Evolutionary conservation across 1,140 invertebrate genomes (phyloP), one percentile per base, ranked within the genome.

Genomic region (Acromyrmex charruanus): DNA sequence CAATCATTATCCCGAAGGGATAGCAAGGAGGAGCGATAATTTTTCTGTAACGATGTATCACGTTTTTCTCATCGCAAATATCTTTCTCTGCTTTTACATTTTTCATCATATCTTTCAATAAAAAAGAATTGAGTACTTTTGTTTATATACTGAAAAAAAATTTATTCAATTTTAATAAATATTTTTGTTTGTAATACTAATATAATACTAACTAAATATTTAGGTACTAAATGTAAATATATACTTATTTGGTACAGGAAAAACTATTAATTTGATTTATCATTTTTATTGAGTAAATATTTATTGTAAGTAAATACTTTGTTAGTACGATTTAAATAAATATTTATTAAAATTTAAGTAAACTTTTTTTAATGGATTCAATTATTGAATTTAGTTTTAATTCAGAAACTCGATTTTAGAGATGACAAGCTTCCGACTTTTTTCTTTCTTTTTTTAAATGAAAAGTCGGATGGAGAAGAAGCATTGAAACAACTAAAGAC

Each of bases 21-120:
- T 84, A 84, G 80, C 80, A 75, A 75, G 44, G 39, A 84, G 58
- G 39, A 84, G 39, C 39, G 69, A 25, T 21, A 21, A 31, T 14
- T n/a, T 72, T 44, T 31, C n/a, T 51, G 18, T 31, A 25, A 14
- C 12, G 9, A 55, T 18, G 0, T 3, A 59, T 21, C 2, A 18
- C 3, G 10, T 16, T 12, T 51, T n/a, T 61, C n/a, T 66, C 21
- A 0, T 51, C 16, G 18, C 18, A 28, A 65, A 55, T 39, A 35
- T 71, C 6, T n/a, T 6, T 28, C 5, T 21, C 5, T 18, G 3
- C 21, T 39, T 66, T 31, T 59, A 7, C 7, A 1, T 35, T 18
- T 39, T 74, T 82, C 21, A 16, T 25, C 25, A 2, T 16, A 44
- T 7, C 21, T 63, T 39, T 31, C 9, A n/a, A 55, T 28, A 18